Conservation (phyloP, 2,888 invertebrate species). For the Nudaria mundana region DNA sequence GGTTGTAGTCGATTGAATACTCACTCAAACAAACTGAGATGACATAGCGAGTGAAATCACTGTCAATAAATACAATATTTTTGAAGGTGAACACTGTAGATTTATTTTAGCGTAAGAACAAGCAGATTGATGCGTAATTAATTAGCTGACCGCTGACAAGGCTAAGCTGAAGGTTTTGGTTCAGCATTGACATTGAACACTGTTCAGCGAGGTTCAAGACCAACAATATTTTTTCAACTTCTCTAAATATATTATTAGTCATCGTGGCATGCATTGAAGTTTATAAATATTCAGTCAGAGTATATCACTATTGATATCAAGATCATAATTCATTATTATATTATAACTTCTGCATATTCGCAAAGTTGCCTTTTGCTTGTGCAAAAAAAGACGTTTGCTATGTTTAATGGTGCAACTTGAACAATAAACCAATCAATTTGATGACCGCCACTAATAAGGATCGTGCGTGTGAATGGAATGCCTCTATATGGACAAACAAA, state of each 20-base stretch:
- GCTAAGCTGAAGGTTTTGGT: slow-evolving; percentile 18
- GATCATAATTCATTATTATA: slow-evolving; percentile 7
- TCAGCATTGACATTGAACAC: slow-evolving; percentile 29
- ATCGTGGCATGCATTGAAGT: too few species aligned
- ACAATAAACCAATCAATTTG: slow-evolving; percentile 15
- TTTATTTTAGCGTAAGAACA: slow-evolving; percentile 14
- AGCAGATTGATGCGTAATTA: slow-evolving; percentile 8
- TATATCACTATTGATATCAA: too few species aligned
- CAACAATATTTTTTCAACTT: slow-evolving; percentile 5
- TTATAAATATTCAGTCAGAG: too few species aligned
- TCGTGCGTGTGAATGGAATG: slow-evolving; percentile 15
- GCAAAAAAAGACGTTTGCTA: slow-evolving; percentile 2
- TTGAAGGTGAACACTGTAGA: slow-evolving; percentile 13
- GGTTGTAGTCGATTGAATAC: too few species aligned
- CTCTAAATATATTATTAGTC: too few species aligned
- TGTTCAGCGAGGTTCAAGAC: slow-evolving; percentile 19
- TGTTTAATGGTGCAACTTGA: slow-evolving; percentile 7
- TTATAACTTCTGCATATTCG: slow-evolving; percentile 1
- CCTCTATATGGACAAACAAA: slow-evolving; percentile 10
- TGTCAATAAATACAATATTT: background rate
- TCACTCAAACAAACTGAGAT: background rate
- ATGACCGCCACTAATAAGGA: slow-evolving; percentile 10
- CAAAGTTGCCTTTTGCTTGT: background rate
- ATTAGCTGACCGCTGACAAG: slow-evolving; percentile 18
- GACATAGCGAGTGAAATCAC: too few species aligned